Percentiles rank a stretch among this genome's conserved stretches.
phyloP scores from a whole-genome alignment of 35 echinoderm and acorn worm genomes.

The Ophiothrix spiculata region DNA sequence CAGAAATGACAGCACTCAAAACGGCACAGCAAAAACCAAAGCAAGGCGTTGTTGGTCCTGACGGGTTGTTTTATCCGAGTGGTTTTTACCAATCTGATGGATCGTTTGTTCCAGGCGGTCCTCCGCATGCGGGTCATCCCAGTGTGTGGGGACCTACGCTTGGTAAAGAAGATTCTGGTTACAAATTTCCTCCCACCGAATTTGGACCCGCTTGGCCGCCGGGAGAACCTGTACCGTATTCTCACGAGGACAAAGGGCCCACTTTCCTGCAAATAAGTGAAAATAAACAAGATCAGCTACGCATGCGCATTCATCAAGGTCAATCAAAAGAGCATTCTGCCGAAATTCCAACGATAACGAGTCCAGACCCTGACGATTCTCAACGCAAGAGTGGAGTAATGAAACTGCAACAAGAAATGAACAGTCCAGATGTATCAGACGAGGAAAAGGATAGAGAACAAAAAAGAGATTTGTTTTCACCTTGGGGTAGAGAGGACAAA shows the following conservation, averaged over 20 bases:
- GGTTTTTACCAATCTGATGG: background rate
- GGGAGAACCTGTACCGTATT: background rate
- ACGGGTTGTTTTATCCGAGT: background rate
- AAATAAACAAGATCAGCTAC: too few species aligned
- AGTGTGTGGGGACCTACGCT: background rate
- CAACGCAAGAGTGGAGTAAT: too few species aligned
- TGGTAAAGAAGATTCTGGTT: background rate
- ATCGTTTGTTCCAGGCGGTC: background rate
- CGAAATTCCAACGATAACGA: too few species aligned
- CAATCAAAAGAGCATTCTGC: too few species aligned
- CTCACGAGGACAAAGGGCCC: too few species aligned
- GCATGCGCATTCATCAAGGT: too few species aligned
- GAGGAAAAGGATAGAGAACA: background rate
- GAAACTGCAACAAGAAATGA: too few species aligned
- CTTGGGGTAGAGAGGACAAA: background rate
- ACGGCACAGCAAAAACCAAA: background rate
- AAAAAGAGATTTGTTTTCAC: background rate
- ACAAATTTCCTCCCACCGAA: background rate
- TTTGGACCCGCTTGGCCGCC: background rate
- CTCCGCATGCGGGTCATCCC: background rate
- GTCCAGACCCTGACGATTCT: too few species aligned
- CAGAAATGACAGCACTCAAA: background rate
- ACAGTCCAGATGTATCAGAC: background rate
- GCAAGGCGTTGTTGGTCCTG: background rate
- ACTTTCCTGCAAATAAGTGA: too few species aligned